Evolutionary conservation across 2,113 vertebrate species (phyloP).

Genomic region (Xenopus borealis): DNA sequence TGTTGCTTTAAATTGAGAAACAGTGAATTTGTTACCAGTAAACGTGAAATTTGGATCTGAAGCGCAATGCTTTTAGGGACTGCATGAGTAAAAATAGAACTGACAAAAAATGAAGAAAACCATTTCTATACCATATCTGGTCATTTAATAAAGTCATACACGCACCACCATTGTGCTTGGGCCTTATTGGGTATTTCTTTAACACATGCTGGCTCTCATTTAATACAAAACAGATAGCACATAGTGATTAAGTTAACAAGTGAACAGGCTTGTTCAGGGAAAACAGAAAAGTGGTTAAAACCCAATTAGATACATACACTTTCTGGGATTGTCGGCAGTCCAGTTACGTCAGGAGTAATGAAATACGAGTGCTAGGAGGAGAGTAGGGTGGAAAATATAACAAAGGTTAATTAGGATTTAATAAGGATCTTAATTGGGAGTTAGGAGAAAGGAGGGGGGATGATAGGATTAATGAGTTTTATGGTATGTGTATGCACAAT

Average conservation of each 20-base stretch:
- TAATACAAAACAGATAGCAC: conserved; percentile 38
- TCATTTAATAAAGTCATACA: not conserved
- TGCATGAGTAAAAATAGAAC: no score
- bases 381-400: conserved; percentile 46
- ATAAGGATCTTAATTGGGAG: conserved; percentile 30
- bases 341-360: conserved; percentile 90
- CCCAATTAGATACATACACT: conserved; percentile 79
- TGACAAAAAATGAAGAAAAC: no score
- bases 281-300: conserved; percentile 46
- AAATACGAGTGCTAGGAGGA: conserved; percentile 86
- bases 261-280: conserved; percentile 33
- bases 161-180: not conserved
- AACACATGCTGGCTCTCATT: conserved; percentile 15
- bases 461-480: conserved; percentile 33
- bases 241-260: conserved; percentile 44
- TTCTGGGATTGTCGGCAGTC: conserved; percentile 97
- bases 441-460: conserved; percentile 6
- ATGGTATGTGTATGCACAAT: conserved; percentile 26
- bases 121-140: no score
- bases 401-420: conserved; percentile 44
- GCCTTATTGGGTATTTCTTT: not conserved
- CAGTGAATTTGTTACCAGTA: no score
- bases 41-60: no score
- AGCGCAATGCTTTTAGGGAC: no score
- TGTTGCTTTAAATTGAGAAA: no score